phyloP scores from a whole-genome alignment of 2,797 vertebrate species.

The Peromyscus nudipes region DNA sequence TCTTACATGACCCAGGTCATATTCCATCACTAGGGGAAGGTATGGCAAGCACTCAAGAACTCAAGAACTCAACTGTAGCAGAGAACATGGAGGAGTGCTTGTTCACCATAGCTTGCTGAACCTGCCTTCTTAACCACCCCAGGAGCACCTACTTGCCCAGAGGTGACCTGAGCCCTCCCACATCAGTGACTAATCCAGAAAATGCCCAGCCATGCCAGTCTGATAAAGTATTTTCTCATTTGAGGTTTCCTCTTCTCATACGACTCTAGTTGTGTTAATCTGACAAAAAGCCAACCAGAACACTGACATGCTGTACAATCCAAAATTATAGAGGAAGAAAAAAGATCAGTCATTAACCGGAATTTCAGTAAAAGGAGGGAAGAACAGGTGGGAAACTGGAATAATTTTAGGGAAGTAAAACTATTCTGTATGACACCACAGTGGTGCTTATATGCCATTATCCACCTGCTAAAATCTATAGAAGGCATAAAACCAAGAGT shows the following conservation, averaged over 20 bases:
- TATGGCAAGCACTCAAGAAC: background rate
- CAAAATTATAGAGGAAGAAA: background rate
- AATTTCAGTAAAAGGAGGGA: background rate
- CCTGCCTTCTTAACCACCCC: background rate
- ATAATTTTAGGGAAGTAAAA: background rate
- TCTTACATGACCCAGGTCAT: background rate
- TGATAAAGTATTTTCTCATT: background rate
- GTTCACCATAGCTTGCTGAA: background rate
- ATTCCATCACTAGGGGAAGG: background rate
- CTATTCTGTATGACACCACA: background rate
- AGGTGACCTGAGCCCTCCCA: background rate
- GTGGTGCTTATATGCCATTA: background rate
- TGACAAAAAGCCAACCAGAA: background rate
- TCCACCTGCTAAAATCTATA: background rate
- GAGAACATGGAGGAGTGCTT: background rate
- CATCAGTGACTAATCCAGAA: background rate
- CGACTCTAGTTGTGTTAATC: background rate
- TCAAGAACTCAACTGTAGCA: background rate
- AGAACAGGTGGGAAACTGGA: background rate
- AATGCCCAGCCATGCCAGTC: background rate
- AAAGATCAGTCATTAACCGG: background rate
- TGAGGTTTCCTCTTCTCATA: background rate
- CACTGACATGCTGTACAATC: slow-evolving; percentile 32
- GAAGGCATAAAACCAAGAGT: background rate
- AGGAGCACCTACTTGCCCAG: background rate